Evolutionary conservation across 2,113 vertebrate genomes (phyloP).

Genomic region (Larimichthys crocea): DNA sequence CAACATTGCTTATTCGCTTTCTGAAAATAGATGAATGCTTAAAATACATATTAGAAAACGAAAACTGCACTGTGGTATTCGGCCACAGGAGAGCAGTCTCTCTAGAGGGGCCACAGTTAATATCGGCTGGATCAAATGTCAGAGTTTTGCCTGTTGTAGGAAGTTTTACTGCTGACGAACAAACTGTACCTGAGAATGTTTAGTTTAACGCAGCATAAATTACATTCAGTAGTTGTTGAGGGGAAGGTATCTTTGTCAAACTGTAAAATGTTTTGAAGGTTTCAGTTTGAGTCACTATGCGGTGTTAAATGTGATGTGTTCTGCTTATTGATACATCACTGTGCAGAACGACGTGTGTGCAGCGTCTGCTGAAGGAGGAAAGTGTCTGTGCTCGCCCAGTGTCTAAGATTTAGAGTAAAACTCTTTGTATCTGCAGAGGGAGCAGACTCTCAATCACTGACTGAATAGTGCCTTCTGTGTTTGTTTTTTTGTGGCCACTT

Average conservation of each 20-base stretch:
- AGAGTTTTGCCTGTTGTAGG: background rate
- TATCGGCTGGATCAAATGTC: constrained; percentile 9
- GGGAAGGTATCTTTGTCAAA: too few relatives aligned
- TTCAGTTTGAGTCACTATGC: background rate
- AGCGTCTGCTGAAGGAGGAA: background rate
- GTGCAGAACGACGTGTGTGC: background rate
- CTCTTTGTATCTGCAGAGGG: too few relatives aligned
- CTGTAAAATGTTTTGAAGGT: too few relatives aligned
- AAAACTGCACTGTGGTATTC: constrained; percentile 33
- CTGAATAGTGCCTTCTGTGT: too few relatives aligned
- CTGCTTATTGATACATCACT: background rate
- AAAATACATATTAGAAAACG: background rate
- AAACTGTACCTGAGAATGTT: background rate
- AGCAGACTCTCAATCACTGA: too few relatives aligned
- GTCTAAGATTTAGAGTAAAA: too few relatives aligned
- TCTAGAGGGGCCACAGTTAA: constrained; percentile 8
- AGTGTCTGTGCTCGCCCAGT: background rate
- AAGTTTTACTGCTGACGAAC: constrained; percentile 5
- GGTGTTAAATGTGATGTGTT: background rate
- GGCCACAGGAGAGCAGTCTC: constrained; percentile 73
- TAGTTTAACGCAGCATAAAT: background rate
- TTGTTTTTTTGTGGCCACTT: too few relatives aligned
- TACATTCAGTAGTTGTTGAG: background rate
- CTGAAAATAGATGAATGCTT: background rate
- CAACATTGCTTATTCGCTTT: background rate